These are phyloP conservation scores for Prosapia bicincta DNA, from an alignment of 2,888 invertebrate genomes.

Conservation along the genomic window DNA sequence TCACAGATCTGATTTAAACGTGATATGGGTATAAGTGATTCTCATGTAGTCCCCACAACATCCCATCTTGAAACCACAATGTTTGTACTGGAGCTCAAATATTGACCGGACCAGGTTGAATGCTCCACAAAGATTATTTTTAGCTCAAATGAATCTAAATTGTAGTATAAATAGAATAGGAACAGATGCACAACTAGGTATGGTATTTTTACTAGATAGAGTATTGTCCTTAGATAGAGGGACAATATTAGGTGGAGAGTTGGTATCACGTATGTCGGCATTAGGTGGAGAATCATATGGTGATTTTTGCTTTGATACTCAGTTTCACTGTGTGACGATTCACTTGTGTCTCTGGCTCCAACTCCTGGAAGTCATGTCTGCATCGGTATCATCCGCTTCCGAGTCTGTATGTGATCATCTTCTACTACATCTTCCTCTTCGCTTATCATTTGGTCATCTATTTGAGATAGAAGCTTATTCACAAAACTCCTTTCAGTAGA, in stretches of 20 bases:
- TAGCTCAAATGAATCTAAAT: conserved; percentile 1
- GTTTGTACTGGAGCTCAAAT: not conserved
- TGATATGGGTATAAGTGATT: too few relatives aligned
- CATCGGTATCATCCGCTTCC: conserved; percentile 1
- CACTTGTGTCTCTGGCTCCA: too few relatives aligned
- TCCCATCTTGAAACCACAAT: too few relatives aligned
- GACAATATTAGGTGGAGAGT: not conserved
- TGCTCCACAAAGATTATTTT: not conserved
- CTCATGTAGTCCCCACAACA: too few relatives aligned
- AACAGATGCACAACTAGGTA: not conserved
- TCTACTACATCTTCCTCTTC: not conserved
- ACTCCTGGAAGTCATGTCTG: not conserved
- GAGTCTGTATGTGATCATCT: not conserved
- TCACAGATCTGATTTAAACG: conserved; percentile 12
- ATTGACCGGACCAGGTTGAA: not conserved
- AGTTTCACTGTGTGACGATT: not conserved
- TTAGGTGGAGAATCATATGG: not conserved
- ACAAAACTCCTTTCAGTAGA: not conserved
- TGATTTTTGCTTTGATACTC: too few relatives aligned
- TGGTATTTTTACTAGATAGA: not conserved
- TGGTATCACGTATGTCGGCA: not conserved
- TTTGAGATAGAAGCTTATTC: too few relatives aligned
- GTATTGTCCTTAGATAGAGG: not conserved
- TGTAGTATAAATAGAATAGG: not conserved
- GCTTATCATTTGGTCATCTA: not conserved